These are phyloP conservation scores for Helleia helle DNA, from an alignment of 2,888 invertebrate genomes.

Conservation along the genomic window DNA sequence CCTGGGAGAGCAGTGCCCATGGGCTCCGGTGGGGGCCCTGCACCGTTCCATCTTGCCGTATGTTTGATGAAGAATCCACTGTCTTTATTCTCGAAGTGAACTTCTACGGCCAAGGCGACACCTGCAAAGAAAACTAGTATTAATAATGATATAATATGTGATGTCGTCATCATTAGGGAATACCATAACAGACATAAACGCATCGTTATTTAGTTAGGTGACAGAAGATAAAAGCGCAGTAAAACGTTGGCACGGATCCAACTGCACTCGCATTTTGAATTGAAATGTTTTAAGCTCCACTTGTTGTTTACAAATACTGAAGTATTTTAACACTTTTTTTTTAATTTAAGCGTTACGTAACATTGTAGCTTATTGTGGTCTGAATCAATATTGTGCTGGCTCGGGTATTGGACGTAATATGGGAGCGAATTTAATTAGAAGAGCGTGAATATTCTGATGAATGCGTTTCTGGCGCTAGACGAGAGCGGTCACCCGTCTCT, in stretches of 20 bases:
- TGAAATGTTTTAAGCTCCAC: constrained; percentile 34
- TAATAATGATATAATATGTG: not conserved
- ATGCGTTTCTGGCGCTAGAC: constrained; percentile 21
- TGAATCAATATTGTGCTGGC: constrained; percentile 4
- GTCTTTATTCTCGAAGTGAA: constrained; percentile 93
- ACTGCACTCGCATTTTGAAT: constrained; percentile 41
- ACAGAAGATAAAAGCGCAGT: constrained; percentile 51
- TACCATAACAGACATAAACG: constrained; percentile 42
- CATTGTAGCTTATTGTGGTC: constrained; percentile 1
- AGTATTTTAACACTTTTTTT: constrained; percentile 27
- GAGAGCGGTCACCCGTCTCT: constrained; percentile 29
- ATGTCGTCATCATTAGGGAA: constrained; percentile 26
- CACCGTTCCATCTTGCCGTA: constrained; percentile 80
- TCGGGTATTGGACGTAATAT: not conserved
- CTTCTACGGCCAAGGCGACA: constrained; percentile 82
- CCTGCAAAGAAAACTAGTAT: constrained; percentile 61
- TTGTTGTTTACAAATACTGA: constrained; percentile 50
- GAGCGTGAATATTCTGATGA: constrained; percentile 11
- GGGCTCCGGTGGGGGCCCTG: constrained; percentile 60
- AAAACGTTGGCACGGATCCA: constrained; percentile 51
- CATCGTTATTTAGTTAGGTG: constrained; percentile 48
- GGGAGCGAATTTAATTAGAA: constrained; percentile 4
- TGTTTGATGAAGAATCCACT: constrained; percentile 93
- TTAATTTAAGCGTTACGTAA: constrained; percentile 11
- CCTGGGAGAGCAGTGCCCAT: constrained; percentile 72